Evolutionary conservation across 2,113 vertebrate genomes (phyloP).

Genomic region (Mustela lutreola): DNA sequence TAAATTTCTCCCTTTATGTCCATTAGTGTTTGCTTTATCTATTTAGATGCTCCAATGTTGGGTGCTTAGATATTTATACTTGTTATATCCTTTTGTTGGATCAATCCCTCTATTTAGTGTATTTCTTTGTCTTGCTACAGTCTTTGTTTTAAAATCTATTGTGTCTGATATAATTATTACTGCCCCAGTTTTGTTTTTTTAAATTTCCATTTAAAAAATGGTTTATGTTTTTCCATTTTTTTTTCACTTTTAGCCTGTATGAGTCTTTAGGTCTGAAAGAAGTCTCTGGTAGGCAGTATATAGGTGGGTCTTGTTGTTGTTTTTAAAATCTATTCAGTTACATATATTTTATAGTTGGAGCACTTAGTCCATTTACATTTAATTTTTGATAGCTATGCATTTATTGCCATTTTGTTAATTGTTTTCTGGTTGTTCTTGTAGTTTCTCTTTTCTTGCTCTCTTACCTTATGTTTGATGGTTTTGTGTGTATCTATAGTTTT

Average conservation of each 20-base stretch:
- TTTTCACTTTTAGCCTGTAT: background rate
- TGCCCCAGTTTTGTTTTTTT: background rate
- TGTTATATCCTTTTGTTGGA: background rate
- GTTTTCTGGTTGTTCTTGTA: background rate
- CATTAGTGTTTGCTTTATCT: background rate
- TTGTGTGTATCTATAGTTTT: background rate
- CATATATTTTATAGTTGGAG: background rate
- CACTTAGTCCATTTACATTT: background rate
- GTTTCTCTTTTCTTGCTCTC: background rate
- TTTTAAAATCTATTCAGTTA: background rate
- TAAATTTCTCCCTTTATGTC: background rate
- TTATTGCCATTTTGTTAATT: background rate
- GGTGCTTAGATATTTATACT: background rate
- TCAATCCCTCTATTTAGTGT: background rate
- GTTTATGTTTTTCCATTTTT: background rate
- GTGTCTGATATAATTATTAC: background rate
- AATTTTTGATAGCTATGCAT: background rate
- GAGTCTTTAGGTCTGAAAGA: background rate
- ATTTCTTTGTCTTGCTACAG: background rate
- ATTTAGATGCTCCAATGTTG: background rate
- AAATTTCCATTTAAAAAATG: background rate
- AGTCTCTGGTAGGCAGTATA: background rate
- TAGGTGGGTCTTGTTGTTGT: background rate
- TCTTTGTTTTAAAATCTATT: background rate
- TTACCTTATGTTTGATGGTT: background rate